These are phyloP conservation scores for Orius insidiosus DNA, from an alignment of 1,140 invertebrate genomes.

Conservation along the genomic window DNA sequence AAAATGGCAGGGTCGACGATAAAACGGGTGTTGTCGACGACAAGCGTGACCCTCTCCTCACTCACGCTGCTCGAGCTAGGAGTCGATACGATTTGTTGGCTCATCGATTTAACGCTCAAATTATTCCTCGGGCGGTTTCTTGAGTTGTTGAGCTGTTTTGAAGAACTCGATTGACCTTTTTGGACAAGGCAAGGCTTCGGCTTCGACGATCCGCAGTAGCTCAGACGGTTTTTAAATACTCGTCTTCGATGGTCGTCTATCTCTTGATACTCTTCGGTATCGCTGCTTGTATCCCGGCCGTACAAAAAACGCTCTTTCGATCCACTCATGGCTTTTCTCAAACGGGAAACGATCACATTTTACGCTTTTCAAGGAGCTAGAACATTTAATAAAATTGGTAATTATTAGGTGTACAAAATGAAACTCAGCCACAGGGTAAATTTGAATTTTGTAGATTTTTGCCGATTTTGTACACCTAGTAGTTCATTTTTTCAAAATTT, in stretches of 20 bases:
- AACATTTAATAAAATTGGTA: too few species aligned
- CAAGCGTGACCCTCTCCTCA: slow-evolving; percentile 69
- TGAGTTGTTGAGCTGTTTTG: slow-evolving; percentile 31
- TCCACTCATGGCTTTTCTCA: too few species aligned
- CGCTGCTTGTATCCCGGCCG: slow-evolving; percentile 22
- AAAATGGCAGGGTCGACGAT: slow-evolving; percentile 73
- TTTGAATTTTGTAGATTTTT: too few species aligned
- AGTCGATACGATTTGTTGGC: slow-evolving; percentile 18
- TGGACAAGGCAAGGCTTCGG: slow-evolving; percentile 62
- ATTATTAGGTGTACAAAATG: too few species aligned
- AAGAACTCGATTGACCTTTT: slow-evolving; percentile 31
- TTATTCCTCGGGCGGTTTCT: slow-evolving; percentile 25
- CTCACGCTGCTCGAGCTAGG: slow-evolving; percentile 21
- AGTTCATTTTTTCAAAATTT: too few species aligned
- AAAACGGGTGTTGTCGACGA: slow-evolving; percentile 87
- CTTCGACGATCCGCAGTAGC: slow-evolving; percentile 46
- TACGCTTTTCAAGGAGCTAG: too few species aligned
- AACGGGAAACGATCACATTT: too few species aligned
- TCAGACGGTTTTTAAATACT: slow-evolving; percentile 24
- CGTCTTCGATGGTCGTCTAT: slow-evolving; percentile 22
- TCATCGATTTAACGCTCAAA: slow-evolving; percentile 12
- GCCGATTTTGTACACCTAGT: too few species aligned
- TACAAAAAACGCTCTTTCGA: too few species aligned
- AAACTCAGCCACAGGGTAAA: too few species aligned
- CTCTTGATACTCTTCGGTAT: slow-evolving; percentile 24